Percentiles rank a stretch among this genome's conserved stretches.
These are phyloP conservation scores for Notodonta ziczac DNA, from an alignment of 2,888 invertebrate species.

Conservation along the genomic window DNA sequence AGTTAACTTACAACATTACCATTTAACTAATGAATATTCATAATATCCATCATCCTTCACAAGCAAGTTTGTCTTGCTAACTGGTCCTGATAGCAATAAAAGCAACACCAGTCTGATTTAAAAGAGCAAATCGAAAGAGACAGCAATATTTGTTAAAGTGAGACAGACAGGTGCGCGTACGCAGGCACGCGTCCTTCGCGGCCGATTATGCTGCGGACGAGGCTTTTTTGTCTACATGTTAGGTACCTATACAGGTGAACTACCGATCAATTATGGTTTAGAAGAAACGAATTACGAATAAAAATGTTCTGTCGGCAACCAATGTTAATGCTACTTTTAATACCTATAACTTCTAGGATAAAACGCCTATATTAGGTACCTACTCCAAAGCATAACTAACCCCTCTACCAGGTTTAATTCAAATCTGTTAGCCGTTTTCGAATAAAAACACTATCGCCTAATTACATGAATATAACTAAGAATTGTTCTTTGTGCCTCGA, in stretches of 20 bases:
- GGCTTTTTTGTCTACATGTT: conserved; percentile 59
- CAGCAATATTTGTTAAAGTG: conserved; percentile 42
- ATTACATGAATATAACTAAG: too few species aligned
- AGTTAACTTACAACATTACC: conserved; percentile 44
- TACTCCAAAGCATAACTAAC: too few species aligned
- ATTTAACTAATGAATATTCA: conserved; percentile 59
- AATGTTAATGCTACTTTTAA: too few species aligned
- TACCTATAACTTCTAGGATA: too few species aligned
- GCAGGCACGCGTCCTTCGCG: conserved; percentile 79
- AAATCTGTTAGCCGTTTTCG: too few species aligned
- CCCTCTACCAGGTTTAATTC: too few species aligned
- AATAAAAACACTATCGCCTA: too few species aligned
- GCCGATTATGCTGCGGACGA: conserved; percentile 56
- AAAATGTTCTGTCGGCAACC: too few species aligned
- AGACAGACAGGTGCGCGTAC: conserved; percentile 61
- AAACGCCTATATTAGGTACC: too few species aligned
- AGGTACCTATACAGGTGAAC: conserved; percentile 50
- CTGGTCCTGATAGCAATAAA: conserved; percentile 64
- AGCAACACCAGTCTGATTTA: conserved; percentile 57
- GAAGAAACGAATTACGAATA: conserved; percentile 26
- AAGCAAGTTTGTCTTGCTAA: conserved; percentile 55
- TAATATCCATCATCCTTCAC: conserved; percentile 57
- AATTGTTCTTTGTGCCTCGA: too few species aligned
- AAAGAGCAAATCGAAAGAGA: conserved; percentile 52
- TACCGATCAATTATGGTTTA: conserved; percentile 33